A percentile compares a stretch with the other conserved stretches of the same genome.
These are phyloP conservation scores for Thamnophis sirtalis DNA, from an alignment of 2,113 vertebrate species.

Conservation along the genomic window DNA sequence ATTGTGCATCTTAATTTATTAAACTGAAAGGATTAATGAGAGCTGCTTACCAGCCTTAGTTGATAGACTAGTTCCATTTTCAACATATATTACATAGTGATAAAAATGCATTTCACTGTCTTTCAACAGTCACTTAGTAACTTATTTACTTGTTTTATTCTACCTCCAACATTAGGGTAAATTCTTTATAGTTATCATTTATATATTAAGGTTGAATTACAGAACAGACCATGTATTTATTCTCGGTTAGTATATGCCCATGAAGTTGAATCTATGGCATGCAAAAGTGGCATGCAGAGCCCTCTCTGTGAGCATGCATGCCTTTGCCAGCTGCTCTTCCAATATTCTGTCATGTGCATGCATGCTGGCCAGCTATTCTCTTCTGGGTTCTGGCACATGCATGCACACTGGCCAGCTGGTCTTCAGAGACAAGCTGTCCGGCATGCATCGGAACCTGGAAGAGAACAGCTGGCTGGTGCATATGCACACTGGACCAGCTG, in stretches of 20 bases:
- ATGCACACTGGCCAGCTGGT: no score
- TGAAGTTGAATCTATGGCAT: no score
- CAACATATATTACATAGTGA: background rate
- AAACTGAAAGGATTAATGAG: background rate
- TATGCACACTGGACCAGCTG: no score
- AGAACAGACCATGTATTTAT: background rate
- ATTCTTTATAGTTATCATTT: background rate
- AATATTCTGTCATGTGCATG: no score
- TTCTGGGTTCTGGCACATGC: no score
- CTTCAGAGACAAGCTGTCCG: no score
- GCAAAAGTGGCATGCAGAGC: no score
- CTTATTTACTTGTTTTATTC: background rate
- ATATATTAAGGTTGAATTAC: background rate
- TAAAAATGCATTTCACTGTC: background rate
- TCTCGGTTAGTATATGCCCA: background rate
- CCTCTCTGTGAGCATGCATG: no score
- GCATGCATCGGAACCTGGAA: no score
- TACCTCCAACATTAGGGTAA: background rate
- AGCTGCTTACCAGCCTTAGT: background rate
- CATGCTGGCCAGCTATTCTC: no score
- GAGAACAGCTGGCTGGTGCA: no score
- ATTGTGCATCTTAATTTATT: conserved; percentile 9
- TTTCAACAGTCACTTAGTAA: background rate
- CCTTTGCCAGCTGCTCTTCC: no score
- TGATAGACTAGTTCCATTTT: conserved; percentile 9